These are phyloP conservation scores for Crocuta crocuta DNA, from an alignment of 2,113 vertebrate genomes.

Conservation along the genomic window DNA sequence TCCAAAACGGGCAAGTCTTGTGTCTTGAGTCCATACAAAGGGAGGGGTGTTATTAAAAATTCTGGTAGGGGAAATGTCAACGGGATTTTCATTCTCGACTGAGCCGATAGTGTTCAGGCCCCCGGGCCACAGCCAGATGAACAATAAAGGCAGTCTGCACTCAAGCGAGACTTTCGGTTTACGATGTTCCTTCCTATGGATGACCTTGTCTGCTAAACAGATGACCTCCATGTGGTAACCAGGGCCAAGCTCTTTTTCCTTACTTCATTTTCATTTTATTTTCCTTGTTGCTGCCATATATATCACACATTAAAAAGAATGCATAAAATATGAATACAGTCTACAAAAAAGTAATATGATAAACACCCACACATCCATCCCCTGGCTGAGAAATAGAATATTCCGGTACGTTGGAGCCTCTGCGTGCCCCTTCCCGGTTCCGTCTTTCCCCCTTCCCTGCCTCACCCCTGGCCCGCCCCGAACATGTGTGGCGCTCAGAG, in stretches of 20 bases:
- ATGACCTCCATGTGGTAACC: fast-evolving
- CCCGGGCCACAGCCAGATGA: fast-evolving
- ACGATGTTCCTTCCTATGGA: fast-evolving
- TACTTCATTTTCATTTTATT: not conserved
- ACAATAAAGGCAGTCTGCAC: fast-evolving
- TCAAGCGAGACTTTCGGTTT: fast-evolving
- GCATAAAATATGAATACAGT: not conserved
- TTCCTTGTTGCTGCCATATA: fast-evolving
- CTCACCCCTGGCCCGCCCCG: not conserved
- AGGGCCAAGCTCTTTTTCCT: not conserved
- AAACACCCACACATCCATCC: fast-evolving
- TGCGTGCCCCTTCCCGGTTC: not conserved
- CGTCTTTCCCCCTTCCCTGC: not conserved
- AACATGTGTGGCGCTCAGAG: not conserved
- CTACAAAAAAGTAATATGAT: not conserved
- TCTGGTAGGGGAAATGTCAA: not conserved
- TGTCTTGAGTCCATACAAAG: not conserved
- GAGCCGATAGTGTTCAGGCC: fast-evolving
- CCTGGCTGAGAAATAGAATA: not conserved
- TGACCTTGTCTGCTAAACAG: not conserved
- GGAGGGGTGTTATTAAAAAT: not conserved
- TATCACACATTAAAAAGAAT: not conserved
- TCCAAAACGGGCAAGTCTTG: not conserved
- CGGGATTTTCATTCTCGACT: not conserved
- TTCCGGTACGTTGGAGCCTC: not conserved